Conservation (phyloP, 2,797 vertebrate species). For the Chaetodon trifasciatus region DNA sequence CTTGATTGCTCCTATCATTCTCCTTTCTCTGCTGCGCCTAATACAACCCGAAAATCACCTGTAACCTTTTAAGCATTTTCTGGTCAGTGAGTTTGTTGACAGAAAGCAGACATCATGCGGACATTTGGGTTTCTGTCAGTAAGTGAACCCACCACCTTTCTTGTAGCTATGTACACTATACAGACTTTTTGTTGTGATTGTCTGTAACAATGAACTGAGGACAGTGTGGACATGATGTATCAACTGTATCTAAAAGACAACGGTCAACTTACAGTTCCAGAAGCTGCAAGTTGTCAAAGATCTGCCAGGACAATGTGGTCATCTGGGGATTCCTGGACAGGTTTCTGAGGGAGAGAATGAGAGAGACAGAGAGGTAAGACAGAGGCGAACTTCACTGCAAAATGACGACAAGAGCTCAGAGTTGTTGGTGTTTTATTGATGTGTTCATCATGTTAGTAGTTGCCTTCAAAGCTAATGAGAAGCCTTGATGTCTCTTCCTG, state of each 20-base stretch:
- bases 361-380: background rate
- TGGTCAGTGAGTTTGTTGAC: background rate
- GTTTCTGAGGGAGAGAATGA: conserved; percentile 65
- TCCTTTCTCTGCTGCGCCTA: background rate
- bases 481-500: background rate
- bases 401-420: background rate
- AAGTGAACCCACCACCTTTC: background rate
- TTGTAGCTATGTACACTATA: no score
- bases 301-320: conserved; percentile 73
- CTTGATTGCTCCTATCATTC: background rate
- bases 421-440: no score
- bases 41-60: background rate
- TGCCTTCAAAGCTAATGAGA: no score
- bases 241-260: background rate
- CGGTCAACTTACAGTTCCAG: conserved; percentile 73
- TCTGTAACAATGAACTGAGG: background rate
- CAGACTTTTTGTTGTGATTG: background rate
- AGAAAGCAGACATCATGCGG: background rate
- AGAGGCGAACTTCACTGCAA: background rate
- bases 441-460: background rate
- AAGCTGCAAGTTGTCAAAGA: conserved; percentile 75
- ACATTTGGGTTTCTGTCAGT: background rate
- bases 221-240: background rate
- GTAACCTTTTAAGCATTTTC: background rate
- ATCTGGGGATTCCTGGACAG: conserved; percentile 74